Evolutionary conservation across 2,888 invertebrate species (phyloP), one percentile per base, ranked within the genome.

Genomic region (Drosophila koepferae): DNA sequence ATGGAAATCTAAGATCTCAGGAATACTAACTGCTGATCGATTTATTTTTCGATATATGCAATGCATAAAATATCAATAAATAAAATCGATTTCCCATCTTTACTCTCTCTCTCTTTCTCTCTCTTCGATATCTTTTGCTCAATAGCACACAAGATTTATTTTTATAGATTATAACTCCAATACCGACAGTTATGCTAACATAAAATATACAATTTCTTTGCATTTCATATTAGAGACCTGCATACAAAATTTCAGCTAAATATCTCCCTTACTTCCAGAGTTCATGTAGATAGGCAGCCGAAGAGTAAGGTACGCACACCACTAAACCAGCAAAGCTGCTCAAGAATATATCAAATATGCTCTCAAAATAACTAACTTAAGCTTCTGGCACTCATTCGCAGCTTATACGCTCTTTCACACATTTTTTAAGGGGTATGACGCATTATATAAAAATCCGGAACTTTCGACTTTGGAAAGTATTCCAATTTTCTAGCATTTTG

Each of bases 401-500:
- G 9, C 36, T 9, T 18, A 41, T 56, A 44, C 20, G 16, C 41
- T 41, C 23, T 18, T 20, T 2, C 3, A 5, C 18, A 31, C 31
- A 23, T 18, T 55, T 41, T 34, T 1, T 31, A 41, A 53, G 44
- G 7, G 23, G 28, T 44, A 55, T 43, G 23, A 20, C 20, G 41
- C 65, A 65, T 55, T 31, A 20, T 40, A 41, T 40, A 60, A 20
- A 1, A 20, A 46, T 44, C 44, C 41, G 49, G 60, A 76, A 79
- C 69, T 85, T 82, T 73, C 31, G 46, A 75, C 64, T 80, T 82
- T 64, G 43, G 74, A 82, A 88, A 86, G 86, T 81, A 86, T 86
- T 86, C 81, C 89, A 86, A 86, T 84, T 86, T 86, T 82, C 87
- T 86, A 78, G 78, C 78, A 75, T 81, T 86, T 86, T 86, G 77